Base-by-base conservation (phyloP, 1,140 invertebrate genomes). In the Belonocnema kinseyi region DNA sequence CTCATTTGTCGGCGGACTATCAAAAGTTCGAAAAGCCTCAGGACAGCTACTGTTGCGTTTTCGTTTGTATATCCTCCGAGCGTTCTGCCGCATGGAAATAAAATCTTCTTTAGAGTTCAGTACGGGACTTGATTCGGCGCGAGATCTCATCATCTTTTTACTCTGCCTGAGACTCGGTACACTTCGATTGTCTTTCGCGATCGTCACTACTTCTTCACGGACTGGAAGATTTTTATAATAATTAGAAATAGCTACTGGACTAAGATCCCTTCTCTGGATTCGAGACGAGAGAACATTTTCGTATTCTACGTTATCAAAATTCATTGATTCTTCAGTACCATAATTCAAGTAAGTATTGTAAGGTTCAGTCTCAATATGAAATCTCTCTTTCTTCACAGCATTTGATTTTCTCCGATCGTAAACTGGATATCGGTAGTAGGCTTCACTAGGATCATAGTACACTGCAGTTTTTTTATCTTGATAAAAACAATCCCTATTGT, bases 21-120 rank as follows among this genome's bases (percentile, higher is more conserved):
- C 81, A 17, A 75, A 73, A 76, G 33, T 85, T 8, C 50, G 76
- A 17, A 79, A 74, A 21, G 83, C 85, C 53, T 91, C 90, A 1
- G 90, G 89, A 72, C 89, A 91, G 33, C 90, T 91, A 40, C 80
- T 86, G 77, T 90, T 90, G 0, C 89, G 80, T 58, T 83, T 84
- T 7, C 87, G 82, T 53, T 85, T 80, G 17, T 83, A 83, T n/a
- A 87, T 50, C 74, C 86, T 75, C 70, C 80, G 61, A 46, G 11
- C 26, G 13, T 77, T 2, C 70, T 76, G 73, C 77, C 85, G 71
- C 26, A 79, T 76, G 54, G 78, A 77, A 21, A 80, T 71, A 73
- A 82, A 72, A 72, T 88, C 86, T 33, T 88, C 87, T 77, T 90
- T 87, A 4, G 85, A 89, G 46, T 79, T 82, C 7, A 91, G 76